These are phyloP conservation scores for Aromia moschata DNA, from an alignment of 2,888 invertebrate species.

Conservation along the genomic window DNA sequence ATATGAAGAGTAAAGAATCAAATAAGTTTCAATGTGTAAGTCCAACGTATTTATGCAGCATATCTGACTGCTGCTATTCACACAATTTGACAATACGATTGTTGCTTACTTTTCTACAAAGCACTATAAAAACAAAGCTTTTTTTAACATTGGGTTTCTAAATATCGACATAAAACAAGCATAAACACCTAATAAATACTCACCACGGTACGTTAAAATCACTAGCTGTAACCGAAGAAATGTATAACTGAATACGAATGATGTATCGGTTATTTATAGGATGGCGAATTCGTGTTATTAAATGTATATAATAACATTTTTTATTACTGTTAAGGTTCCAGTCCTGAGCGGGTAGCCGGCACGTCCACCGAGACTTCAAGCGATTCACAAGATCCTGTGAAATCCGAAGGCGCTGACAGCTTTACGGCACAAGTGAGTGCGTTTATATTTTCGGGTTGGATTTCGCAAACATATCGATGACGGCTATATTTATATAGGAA, in stretches of 20 bases:
- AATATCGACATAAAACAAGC: too few species aligned
- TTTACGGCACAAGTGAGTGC: conserved; percentile 35
- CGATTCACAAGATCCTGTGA: conserved; percentile 12
- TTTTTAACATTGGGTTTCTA: too few species aligned
- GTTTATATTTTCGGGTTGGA: conserved; percentile 23
- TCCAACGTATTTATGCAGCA: too few species aligned
- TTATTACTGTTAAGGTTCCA: conserved; percentile 31
- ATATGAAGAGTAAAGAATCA: too few species aligned
- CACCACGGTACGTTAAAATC: neutral
- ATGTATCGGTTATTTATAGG: conserved; percentile 20
- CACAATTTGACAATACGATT: too few species aligned
- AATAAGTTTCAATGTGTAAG: too few species aligned
- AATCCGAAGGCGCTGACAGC: conserved; percentile 26
- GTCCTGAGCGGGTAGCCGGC: conserved; percentile 15
- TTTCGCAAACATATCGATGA: conserved; percentile 7
- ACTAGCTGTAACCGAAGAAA: conserved; percentile 15
- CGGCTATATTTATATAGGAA: conserved; percentile 5
- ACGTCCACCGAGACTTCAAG: conserved; percentile 16
- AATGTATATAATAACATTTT: conserved; percentile 27
- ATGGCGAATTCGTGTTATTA: conserved; percentile 25
- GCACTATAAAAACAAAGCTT: too few species aligned
- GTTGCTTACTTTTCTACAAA: too few species aligned
- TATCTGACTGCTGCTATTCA: too few species aligned
- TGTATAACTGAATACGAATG: conserved; percentile 16
- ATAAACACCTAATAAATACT: neutral